These are phyloP conservation scores for Apogon hyalosoma DNA, from an alignment of 2,797 vertebrate species.

Conservation along the genomic window DNA sequence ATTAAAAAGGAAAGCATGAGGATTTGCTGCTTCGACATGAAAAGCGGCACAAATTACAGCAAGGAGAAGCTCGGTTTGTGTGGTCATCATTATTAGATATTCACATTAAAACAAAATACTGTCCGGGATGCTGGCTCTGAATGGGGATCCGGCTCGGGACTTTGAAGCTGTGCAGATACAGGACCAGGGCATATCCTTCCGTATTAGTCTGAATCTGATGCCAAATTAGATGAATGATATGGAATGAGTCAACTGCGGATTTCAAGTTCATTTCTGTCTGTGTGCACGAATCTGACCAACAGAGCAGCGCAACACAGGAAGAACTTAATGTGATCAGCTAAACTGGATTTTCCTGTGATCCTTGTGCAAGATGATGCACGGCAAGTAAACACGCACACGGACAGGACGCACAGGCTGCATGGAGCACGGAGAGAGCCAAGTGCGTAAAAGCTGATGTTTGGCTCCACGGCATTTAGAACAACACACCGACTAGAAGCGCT, in stretches of 20 bases:
- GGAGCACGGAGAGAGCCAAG: slow-evolving; percentile 5
- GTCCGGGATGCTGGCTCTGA: slow-evolving; percentile 6
- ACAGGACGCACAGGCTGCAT: background rate
- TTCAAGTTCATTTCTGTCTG: slow-evolving; percentile 32
- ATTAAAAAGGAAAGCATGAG: slow-evolving; percentile 92
- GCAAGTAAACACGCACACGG: slow-evolving; percentile 20
- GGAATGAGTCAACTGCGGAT: slow-evolving; percentile 30
- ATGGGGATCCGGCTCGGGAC: slow-evolving; percentile 17
- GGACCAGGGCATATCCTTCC: background rate
- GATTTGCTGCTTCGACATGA: slow-evolving; percentile 85
- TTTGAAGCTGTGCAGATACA: slow-evolving; percentile 50
- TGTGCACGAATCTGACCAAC: too few relatives aligned
- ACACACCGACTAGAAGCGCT: background rate
- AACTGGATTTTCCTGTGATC: background rate
- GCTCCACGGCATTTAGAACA: too few relatives aligned
- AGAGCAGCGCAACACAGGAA: too few relatives aligned
- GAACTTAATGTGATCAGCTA: too few relatives aligned
- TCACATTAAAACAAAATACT: slow-evolving; percentile 63
- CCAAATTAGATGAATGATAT: slow-evolving; percentile 39
- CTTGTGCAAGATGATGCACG: slow-evolving; percentile 11
- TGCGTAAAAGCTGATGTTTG: slow-evolving; percentile 57
- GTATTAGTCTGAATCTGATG: slow-evolving; percentile 41
- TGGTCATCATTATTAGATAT: slow-evolving; percentile 82
- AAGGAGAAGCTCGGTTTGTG: slow-evolving; percentile 72
- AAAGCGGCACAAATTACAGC: slow-evolving; percentile 85